Conservation (phyloP, 2,113 vertebrate species). For the Zosterops hypoxanthus region DNA sequence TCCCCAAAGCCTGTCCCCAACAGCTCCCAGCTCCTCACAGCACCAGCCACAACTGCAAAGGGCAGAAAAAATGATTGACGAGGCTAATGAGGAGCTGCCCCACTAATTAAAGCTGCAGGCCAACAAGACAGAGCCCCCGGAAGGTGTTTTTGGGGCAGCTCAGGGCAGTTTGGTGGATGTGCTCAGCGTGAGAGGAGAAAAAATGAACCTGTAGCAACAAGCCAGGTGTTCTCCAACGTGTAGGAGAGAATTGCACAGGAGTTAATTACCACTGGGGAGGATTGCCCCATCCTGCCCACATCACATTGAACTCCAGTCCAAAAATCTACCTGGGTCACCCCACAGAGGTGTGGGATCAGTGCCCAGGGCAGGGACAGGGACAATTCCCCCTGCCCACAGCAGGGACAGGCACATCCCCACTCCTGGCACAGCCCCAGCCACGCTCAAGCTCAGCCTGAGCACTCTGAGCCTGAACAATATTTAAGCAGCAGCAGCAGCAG, state of each 20-base stretch:
- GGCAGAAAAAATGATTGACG: rapidly evolving
- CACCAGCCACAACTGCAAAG: not conserved
- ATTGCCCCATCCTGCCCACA: not conserved
- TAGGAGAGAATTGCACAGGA: not conserved
- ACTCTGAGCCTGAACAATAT: rapidly evolving
- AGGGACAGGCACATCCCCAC: rapidly evolving
- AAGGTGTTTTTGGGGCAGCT: not conserved
- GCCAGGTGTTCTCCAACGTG: not conserved
- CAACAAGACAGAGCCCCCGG: rapidly evolving
- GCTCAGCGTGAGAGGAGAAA: not conserved
- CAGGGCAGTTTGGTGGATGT: not conserved
- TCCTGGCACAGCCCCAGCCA: not conserved
- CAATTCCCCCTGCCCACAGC: rapidly evolving
- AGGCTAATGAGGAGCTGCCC: not conserved
- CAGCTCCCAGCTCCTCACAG: not conserved
- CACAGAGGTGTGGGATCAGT: not conserved
- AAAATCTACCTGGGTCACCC: not conserved
- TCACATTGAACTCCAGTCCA: rapidly evolving
- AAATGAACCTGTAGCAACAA: not conserved
- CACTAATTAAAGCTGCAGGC: not conserved
- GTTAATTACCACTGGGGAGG: not conserved
- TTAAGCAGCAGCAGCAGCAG: not conserved
- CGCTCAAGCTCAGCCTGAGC: rapidly evolving
- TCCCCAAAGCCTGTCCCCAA: not conserved
- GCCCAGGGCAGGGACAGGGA: not conserved